Conservation (phyloP, 2,888 invertebrate genomes). For the Rotaria magnacalcarata region DNA sequence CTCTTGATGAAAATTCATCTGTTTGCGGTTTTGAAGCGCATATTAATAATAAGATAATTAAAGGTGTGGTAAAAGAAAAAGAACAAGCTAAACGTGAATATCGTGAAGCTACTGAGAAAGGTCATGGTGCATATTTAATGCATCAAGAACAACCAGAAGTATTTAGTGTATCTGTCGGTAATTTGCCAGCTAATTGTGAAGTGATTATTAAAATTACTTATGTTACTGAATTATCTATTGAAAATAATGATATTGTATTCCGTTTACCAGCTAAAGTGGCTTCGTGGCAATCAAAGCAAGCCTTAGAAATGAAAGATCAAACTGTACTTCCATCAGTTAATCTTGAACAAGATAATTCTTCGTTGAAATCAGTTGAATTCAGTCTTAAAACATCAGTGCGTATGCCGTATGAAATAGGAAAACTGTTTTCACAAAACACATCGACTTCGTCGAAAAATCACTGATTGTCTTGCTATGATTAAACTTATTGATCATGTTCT, state of each 20-base stretch:
- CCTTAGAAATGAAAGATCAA: constrained; percentile 48
- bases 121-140: constrained; percentile 61
- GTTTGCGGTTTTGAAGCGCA: constrained; percentile 61
- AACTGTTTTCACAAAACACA: constrained; percentile 56
- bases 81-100: constrained; percentile 58
- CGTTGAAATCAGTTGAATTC: constrained; percentile 18
- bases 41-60: constrained; percentile 59
- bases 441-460: constrained; percentile 54
- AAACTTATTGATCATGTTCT: constrained; percentile 51
- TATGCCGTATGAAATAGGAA: constrained; percentile 59
- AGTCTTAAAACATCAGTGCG: constrained; percentile 52
- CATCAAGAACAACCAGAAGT: constrained; percentile 59
- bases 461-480: constrained; percentile 58
- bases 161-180: constrained; percentile 60
- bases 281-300: constrained; percentile 55
- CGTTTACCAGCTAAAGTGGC: constrained; percentile 56
- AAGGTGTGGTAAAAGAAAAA: constrained; percentile 59
- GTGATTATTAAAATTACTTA: constrained; percentile 60
- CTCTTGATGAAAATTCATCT: constrained; percentile 58
- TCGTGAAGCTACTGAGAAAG: constrained; percentile 57
- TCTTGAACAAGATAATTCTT: constrained; percentile 29
- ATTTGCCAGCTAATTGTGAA: constrained; percentile 55
- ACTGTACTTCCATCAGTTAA: neutral
- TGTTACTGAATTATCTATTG: constrained; percentile 58
- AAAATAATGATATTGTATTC: constrained; percentile 56